Evolutionary conservation across 1,140 invertebrate species (phyloP), one percentile per base, ranked within the genome.

Genomic region (Chionoecetes opilio): DNA sequence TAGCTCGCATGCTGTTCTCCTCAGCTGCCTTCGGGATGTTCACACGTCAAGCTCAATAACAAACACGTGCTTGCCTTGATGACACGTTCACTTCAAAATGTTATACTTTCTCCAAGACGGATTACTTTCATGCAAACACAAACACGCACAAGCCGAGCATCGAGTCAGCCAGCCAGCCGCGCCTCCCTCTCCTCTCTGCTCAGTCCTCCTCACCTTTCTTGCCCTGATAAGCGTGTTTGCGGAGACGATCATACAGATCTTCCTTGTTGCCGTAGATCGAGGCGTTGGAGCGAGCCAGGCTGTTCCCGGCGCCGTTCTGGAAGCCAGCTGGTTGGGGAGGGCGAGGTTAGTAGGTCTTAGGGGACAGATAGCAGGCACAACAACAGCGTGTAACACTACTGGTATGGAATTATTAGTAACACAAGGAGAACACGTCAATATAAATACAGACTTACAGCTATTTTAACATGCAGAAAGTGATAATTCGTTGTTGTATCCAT

Each of bases 221-320:
- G 97, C 99, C 99, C 93, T 98, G 98, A 97, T 99, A 99, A 97
- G 99, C 99, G 97, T 99, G 99, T 97, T 99, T 98, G 97, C 99
- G 99, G 97, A 99, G 98, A 97, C 99, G 98, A 97, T 99, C 99
- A 97, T 99, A 99, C 95, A 99, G 98, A 97, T 99, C 99, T 97
- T 99, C 99, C 97, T 99, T 99, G 96, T 99, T 99, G 96, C 99
- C 99, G 97, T 99, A 99, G 96, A 99, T 98, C 97, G 98, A 99
- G 94, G 98, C 99, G 97, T 99, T 99, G 82, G 98, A 99, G 96
- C 99, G 97, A 53, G 98, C 98, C 97, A 99, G 97, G 97, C 96
- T 96, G 87, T 96, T 96, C 63, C 91, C 85, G 35, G 96, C 93
- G 31, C 96, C 96, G 35, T 96, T 96, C 34, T 92, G 91, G 87